A percentile compares a stretch with the other conserved stretches of the same genome.
Conservation (phyloP, 1,140 invertebrate genomes). For the Trypoxylus dichotomus region DNA sequence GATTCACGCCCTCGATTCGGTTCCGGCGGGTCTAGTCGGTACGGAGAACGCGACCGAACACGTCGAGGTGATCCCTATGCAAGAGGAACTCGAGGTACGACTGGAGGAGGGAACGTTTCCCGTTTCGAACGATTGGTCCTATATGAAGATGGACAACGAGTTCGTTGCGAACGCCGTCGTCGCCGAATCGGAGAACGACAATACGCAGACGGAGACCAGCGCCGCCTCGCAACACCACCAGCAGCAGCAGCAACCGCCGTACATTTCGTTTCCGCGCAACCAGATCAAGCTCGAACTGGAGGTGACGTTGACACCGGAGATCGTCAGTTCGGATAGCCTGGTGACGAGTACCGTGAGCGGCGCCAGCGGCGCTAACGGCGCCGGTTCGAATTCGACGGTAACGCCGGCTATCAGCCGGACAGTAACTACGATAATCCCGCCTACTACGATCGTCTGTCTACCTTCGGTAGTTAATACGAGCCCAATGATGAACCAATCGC, state of each 20-base stretch:
- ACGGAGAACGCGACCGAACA: conserved; percentile 48
- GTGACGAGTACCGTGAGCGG: conserved; percentile 53
- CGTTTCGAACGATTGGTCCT: conserved; percentile 51
- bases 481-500: conserved; percentile 50
- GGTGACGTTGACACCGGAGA: conserved; percentile 58
- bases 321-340: conserved; percentile 52
- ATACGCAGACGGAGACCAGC: conserved; percentile 30
- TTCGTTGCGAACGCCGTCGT: conserved; percentile 50
- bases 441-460: conserved; percentile 58
- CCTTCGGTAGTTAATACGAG: conserved; percentile 51
- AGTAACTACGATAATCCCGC: conserved; percentile 55
- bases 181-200: conserved; percentile 35
- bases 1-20: conserved; percentile 49
- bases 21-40: conserved; percentile 46
- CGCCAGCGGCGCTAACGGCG: conserved; percentile 41
- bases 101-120: conserved; percentile 55
- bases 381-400: conserved; percentile 48
- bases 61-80: conserved; percentile 57
- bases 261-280: conserved; percentile 34
- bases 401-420: conserved; percentile 46
- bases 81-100: conserved; percentile 58
- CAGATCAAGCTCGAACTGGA: conserved; percentile 58
- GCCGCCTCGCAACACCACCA: background rate
- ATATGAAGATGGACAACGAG: conserved; percentile 52
- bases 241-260: background rate